These are phyloP conservation scores for Oreotragus oreotragus DNA, from an alignment of 2,113 vertebrate genomes.

Conservation along the genomic window DNA sequence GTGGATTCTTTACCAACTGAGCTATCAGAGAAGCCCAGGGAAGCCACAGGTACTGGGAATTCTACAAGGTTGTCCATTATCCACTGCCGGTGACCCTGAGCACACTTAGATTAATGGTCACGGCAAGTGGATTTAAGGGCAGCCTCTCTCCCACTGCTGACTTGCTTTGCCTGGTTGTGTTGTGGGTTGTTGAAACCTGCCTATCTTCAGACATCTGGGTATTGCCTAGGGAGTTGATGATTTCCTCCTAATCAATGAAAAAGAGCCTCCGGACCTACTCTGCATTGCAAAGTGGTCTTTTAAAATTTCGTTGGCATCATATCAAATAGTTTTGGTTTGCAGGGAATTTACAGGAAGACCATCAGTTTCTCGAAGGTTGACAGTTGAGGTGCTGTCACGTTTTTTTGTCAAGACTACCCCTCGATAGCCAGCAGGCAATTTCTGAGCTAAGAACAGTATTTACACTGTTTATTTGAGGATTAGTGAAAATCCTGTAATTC, in stretches of 20 bases:
- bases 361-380: not conserved
- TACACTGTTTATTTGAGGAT: conserved; percentile 78
- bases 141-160: fast-evolving
- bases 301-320: not conserved
- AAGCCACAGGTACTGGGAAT: not conserved
- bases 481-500: conserved; percentile 79
- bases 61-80: fast-evolving
- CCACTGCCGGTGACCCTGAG: fast-evolving
- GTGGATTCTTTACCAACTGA: not conserved
- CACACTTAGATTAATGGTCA: not conserved
- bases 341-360: not conserved
- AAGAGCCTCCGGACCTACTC: not conserved
- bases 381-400: not conserved
- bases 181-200: not conserved
- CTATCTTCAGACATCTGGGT: not conserved
- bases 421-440: conserved; percentile 49
- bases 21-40: not conserved
- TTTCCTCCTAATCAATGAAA: not conserved
- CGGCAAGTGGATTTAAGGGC: not conserved
- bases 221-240: not conserved
- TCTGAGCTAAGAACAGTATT: conserved; percentile 69
- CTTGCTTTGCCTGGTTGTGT: not conserved
- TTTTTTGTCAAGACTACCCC: not conserved
- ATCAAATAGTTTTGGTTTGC: not conserved
- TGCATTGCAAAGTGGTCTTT: fast-evolving